Conservation (phyloP, 2,888 invertebrate species). For the Phanerotoma sp. region DNA sequence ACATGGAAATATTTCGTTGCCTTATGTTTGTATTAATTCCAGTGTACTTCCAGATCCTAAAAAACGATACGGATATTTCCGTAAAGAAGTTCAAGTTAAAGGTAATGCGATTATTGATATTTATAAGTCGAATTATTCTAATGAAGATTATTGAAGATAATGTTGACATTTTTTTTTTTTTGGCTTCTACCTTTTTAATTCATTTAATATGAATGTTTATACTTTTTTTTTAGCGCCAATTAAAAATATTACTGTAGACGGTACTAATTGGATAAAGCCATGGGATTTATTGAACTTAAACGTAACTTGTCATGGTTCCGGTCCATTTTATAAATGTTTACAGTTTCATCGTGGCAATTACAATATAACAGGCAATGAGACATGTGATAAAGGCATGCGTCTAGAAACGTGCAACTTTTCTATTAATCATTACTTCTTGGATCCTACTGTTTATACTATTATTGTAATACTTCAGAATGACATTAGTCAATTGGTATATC, state of each 20-base stretch:
- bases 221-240: slow-evolving; percentile 82
- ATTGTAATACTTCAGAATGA: slow-evolving; percentile 78
- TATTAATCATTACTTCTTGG: slow-evolving; percentile 69
- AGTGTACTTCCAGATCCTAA: slow-evolving; percentile 66
- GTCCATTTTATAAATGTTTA: slow-evolving; percentile 72
- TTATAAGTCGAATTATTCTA: background rate
- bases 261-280: slow-evolving; percentile 80
- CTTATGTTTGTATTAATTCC: slow-evolving; percentile 63
- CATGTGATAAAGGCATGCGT: slow-evolving; percentile 59
- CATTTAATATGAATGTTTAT: too few species aligned
- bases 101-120: slow-evolving; percentile 59
- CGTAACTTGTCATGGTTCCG: slow-evolving; percentile 74
- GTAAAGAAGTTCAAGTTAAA: slow-evolving; percentile 66
- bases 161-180: too few species aligned
- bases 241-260: slow-evolving; percentile 68
- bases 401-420: slow-evolving; percentile 64
- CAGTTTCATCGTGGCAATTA: slow-evolving; percentile 66
- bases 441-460: slow-evolving; percentile 73
- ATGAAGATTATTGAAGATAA: slow-evolving; percentile 1
- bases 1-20: slow-evolving; percentile 50
- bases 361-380: slow-evolving; percentile 77
- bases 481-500: slow-evolving; percentile 68
- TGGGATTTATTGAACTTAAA: slow-evolving; percentile 74
- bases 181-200: too few species aligned
- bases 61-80: slow-evolving; percentile 75